Conservation (phyloP, 2,113 vertebrate genomes). For the Mobula birostris region DNA sequence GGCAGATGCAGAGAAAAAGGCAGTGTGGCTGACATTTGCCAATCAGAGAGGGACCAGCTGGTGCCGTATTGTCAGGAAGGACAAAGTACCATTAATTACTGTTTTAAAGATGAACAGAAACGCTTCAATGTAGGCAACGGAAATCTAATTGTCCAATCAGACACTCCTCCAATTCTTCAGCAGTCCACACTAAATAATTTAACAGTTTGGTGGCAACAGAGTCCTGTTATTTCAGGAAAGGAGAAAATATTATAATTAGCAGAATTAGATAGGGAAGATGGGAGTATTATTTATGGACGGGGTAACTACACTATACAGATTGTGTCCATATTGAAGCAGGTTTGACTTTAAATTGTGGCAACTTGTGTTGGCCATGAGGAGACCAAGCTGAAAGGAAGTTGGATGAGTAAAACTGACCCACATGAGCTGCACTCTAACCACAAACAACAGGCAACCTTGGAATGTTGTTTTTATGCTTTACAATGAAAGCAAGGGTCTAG, state of each 20-base stretch:
- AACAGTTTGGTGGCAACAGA: neutral
- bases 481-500: neutral
- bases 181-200: neutral
- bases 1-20: constrained; percentile 41
- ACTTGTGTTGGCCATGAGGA: neutral
- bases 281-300: neutral
- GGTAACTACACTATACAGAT: neutral
- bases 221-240: neutral
- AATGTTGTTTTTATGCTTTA: neutral
- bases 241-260: neutral
- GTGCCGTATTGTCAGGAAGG: constrained; percentile 47
- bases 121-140: neutral
- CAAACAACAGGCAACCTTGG: neutral
- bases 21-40: constrained; percentile 45
- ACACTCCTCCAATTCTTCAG: neutral
- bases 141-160: neutral
- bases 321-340: neutral
- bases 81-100: constrained; percentile 41
- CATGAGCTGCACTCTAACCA: neutral
- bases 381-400: neutral
- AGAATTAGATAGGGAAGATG: neutral
- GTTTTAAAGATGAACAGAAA: constrained; percentile 40
- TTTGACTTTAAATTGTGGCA: neutral
- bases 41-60: constrained; percentile 48
- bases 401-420: neutral